Base-by-base conservation (phyloP, 1,140 invertebrate species). In the Grapholita molesta region DNA sequence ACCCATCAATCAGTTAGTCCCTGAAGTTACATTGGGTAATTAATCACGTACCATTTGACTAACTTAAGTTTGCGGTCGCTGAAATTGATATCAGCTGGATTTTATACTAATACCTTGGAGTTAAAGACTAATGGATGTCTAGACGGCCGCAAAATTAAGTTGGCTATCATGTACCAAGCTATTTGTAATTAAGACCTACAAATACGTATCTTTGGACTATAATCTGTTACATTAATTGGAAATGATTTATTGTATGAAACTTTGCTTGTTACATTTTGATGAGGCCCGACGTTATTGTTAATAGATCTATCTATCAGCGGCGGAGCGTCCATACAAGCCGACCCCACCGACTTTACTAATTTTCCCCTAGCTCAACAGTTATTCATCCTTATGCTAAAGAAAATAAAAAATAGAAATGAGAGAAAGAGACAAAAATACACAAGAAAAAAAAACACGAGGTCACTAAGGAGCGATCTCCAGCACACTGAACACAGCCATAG, bases 151-250 rank as follows among this genome's bases (percentile, higher is more conserved):
- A 57, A 15, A 57, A n/a, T 42, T 42, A 24, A 25, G 23, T 57
- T 57, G 21, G 53, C 24, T 57, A 57, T 25, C 53, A 24, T 57
- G 12, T 28, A 24, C 24, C 28, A 57, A 57, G 53, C 53, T 57
- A 57, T 57, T 57, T 57, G 53, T 57, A 57, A 57, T 57, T 57
- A 57, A 57, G 53, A 57, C 23, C 23, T 15, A 55, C 52, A 55
- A n/a, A 28, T 57, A 57, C 23, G 53, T 57, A 57, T 57, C 24
- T 25, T 23, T 25, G 53, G 23, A 24, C 9, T 25, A 11, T 57
- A 57, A 57, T 57, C 53, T 12, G 53, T 57, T 57, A 57, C 24
- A 57, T 57, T 57, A 28, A 30, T 30, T 57, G 53, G 24, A 30
- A 15, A 57, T 57, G 53, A 28, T 57, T 28, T 57, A 57, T 57